phyloP scores from a whole-genome alignment of 2,888 invertebrate genomes.

The Dinocampus coccinellae region DNA sequence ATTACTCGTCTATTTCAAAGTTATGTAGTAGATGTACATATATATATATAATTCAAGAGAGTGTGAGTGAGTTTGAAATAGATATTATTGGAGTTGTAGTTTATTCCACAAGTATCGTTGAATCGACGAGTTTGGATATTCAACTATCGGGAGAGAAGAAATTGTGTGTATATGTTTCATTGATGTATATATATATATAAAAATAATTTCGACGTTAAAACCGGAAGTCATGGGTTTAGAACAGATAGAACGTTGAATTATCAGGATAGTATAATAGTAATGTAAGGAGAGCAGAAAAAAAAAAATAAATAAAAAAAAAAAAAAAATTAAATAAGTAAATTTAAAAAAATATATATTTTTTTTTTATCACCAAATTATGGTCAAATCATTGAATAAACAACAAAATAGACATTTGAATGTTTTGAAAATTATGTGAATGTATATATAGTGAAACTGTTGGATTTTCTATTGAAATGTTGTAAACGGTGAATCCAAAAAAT shows the following conservation, averaged over 20 bases:
- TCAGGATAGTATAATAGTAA: slow-evolving; percentile 52
- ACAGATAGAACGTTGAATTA: slow-evolving; percentile 55
- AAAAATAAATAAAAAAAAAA: no score
- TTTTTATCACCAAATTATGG: background rate
- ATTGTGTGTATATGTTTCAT: slow-evolving; percentile 1
- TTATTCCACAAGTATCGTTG: slow-evolving; percentile 24
- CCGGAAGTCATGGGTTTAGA: slow-evolving; percentile 63
- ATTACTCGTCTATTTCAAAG: slow-evolving; percentile 29
- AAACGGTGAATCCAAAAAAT: slow-evolving; percentile 56
- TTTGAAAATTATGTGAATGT: background rate
- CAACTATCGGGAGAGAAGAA: slow-evolving; percentile 45
- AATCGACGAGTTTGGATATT: slow-evolving; percentile 44
- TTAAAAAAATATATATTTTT: background rate
- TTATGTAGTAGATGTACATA: background rate
- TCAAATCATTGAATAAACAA: slow-evolving; percentile 30
- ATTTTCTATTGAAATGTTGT: slow-evolving; percentile 43
- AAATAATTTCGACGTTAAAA: slow-evolving; percentile 35
- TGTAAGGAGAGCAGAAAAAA: background rate
- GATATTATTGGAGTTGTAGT: background rate
- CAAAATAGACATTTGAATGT: slow-evolving; percentile 27
- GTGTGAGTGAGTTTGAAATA: no score
- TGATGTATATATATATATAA: background rate
- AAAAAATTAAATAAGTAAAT: no score
- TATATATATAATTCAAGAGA: no score
- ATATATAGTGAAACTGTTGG: slow-evolving; percentile 15